Evolutionary conservation across 2,888 invertebrate genomes (phyloP).

Genomic region (Pyrrhia umbra): DNA sequence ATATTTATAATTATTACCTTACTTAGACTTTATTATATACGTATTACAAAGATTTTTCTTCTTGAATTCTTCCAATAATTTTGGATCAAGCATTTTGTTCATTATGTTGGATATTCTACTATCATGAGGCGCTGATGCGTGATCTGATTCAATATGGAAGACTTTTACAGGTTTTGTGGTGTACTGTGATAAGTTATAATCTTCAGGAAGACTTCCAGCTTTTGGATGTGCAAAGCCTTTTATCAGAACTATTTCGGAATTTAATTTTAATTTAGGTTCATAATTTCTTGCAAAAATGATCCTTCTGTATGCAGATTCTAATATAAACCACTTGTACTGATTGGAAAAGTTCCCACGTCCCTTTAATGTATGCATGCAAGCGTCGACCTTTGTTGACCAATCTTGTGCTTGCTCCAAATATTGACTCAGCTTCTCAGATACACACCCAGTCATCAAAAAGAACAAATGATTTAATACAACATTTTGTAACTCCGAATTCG

Average conservation of each 20-base stretch:
- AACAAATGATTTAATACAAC: slow-evolving; percentile 65
- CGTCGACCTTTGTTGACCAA: slow-evolving; percentile 67
- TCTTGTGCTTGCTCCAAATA: slow-evolving; percentile 54
- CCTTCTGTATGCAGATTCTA: slow-evolving; percentile 67
- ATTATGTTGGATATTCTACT: slow-evolving; percentile 72
- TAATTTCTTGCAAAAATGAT: slow-evolving; percentile 68
- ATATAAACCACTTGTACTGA: slow-evolving; percentile 64
- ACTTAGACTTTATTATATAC: slow-evolving; percentile 49
- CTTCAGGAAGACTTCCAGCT: slow-evolving; percentile 60
- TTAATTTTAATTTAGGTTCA: slow-evolving; percentile 65
- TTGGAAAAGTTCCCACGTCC: slow-evolving; percentile 61
- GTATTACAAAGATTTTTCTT: slow-evolving; percentile 67
- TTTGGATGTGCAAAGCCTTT: slow-evolving; percentile 65
- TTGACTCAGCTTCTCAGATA: slow-evolving; percentile 44
- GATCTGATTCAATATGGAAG: slow-evolving; percentile 65
- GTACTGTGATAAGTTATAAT: slow-evolving; percentile 73
- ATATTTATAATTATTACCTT: slow-evolving; percentile 30
- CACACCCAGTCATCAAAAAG: slow-evolving; percentile 60
- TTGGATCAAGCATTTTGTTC: slow-evolving; percentile 65
- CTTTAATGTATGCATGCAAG: slow-evolving; percentile 57
- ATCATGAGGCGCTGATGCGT: slow-evolving; percentile 66
- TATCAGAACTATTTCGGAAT: slow-evolving; percentile 74
- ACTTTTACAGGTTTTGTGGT: slow-evolving; percentile 68
- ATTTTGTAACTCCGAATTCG: slow-evolving; percentile 66
- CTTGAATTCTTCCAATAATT: slow-evolving; percentile 65